Conservation (phyloP, 2,797 vertebrate genomes). For the Enteromius treurensis region DNA sequence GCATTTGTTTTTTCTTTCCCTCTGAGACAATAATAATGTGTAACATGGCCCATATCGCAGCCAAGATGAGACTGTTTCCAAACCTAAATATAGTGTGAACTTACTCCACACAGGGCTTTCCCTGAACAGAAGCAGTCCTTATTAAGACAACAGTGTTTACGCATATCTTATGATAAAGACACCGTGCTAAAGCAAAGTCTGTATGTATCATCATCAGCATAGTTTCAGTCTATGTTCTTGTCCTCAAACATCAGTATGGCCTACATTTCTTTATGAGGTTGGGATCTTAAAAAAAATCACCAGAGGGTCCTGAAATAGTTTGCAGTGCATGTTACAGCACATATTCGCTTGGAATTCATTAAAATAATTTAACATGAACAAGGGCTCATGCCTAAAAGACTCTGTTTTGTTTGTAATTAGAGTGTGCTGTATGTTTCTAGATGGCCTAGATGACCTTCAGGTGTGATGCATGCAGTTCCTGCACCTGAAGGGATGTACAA, state of each 20-base stretch:
- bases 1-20: not conserved
- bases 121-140: slow-evolving; percentile 14
- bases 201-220: slow-evolving; percentile 23
- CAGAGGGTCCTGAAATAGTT: slow-evolving; percentile 49
- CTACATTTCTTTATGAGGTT: slow-evolving; percentile 47
- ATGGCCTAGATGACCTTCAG: slow-evolving; percentile 2
- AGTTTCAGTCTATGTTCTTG: slow-evolving; percentile 24
- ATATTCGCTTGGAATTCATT: slow-evolving; percentile 8
- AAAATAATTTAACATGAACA: slow-evolving; percentile 37
- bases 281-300: slow-evolving; percentile 39
- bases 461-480: not conserved
- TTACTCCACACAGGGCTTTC: slow-evolving; percentile 6
- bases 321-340: slow-evolving; percentile 4
- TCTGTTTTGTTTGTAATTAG: slow-evolving; percentile 19
- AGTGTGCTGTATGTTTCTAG: slow-evolving; percentile 4
- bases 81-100: slow-evolving; percentile 9
- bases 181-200: slow-evolving; percentile 5
- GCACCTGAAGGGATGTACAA: slow-evolving; percentile 8
- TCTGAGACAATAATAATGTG: slow-evolving; percentile 12
- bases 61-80: slow-evolving; percentile 12
- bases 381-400: not conserved
- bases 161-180: slow-evolving; percentile 18
- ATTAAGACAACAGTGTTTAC: slow-evolving; percentile 32
- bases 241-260: slow-evolving; percentile 40
- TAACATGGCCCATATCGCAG: slow-evolving; percentile 9